Conservation (phyloP, 2,797 vertebrate species). For the Semaprochilodus insignis region DNA sequence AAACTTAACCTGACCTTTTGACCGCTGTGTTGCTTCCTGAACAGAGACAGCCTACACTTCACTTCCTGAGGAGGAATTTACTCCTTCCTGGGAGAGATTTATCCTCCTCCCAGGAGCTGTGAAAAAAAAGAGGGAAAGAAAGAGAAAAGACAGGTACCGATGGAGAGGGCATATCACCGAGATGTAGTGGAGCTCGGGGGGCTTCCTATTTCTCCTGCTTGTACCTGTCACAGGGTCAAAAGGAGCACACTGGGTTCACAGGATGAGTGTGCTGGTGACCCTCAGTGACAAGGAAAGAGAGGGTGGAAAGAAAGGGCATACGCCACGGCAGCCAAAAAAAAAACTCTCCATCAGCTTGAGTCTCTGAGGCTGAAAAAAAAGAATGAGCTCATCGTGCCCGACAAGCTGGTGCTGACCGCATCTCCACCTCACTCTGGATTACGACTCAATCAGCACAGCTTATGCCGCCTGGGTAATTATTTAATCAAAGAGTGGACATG, state of each 20-base stretch:
- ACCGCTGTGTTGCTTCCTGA: conserved; percentile 68
- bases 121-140: neutral
- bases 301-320: conserved; percentile 31
- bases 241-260: conserved; percentile 68
- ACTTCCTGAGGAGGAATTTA: conserved; percentile 80
- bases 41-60: conserved; percentile 80
- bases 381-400: conserved; percentile 68
- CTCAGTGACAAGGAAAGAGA: conserved; percentile 71
- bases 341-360: conserved; percentile 24
- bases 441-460: conserved; percentile 79
- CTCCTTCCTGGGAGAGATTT: conserved; percentile 78
- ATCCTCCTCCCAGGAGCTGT: conserved; percentile 63
- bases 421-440: conserved; percentile 76
- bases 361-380: conserved; percentile 48
- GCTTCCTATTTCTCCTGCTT: conserved; percentile 74
- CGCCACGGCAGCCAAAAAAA: conserved; percentile 15
- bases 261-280: conserved; percentile 67
- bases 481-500: conserved; percentile 79
- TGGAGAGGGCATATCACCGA: conserved; percentile 78
- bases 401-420: conserved; percentile 67
- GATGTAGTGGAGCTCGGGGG: conserved; percentile 76
- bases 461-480: conserved; percentile 80
- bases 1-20: conserved; percentile 76
- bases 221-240: conserved; percentile 82
- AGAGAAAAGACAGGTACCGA: conserved; percentile 78